Conservation (phyloP, 2,888 invertebrate species). For the Microctonus hyperodae region DNA sequence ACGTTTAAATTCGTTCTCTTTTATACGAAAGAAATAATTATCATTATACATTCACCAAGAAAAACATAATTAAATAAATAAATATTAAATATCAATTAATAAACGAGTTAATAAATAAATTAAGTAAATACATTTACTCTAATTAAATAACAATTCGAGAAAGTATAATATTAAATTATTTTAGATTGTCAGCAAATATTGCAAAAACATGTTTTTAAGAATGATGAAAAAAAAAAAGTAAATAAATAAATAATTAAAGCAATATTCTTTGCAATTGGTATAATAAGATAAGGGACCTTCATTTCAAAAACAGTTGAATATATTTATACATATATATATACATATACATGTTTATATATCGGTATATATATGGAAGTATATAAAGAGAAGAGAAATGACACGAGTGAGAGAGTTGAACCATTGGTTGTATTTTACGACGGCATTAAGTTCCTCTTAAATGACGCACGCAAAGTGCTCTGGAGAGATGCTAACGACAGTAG, state of each 20-base stretch:
- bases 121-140: background rate
- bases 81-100: no score
- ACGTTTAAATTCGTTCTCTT: background rate
- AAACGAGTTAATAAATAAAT: no score
- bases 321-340: no score
- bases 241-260: background rate
- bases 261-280: background rate
- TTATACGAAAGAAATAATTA: background rate
- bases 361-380: background rate
- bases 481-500: conserved; percentile 34
- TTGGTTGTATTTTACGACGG: conserved; percentile 49
- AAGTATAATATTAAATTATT: background rate
- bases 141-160: background rate
- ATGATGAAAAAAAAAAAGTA: background rate
- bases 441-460: conserved; percentile 55
- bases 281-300: background rate
- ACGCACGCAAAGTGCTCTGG: conserved; percentile 52
- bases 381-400: conserved; percentile 3
- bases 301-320: background rate
- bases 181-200: background rate
- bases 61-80: background rate
- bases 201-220: background rate
- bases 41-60: background rate
- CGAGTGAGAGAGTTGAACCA: conserved; percentile 10
- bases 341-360: no score